Evolutionary conservation across 2,888 invertebrate species (phyloP).

Genomic region (Ametastegia equiseti): DNA sequence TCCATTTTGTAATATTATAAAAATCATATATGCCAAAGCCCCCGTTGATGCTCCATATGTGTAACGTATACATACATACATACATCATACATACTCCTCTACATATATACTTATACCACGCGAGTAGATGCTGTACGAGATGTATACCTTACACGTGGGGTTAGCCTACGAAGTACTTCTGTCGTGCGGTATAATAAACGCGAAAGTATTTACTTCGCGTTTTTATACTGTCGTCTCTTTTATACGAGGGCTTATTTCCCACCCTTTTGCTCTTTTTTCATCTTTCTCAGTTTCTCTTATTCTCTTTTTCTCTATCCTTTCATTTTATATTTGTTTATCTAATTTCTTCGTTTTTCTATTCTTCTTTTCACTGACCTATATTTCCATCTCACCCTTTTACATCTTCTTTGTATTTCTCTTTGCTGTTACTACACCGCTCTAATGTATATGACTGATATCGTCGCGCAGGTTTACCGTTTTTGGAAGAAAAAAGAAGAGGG

Average conservation of each 20-base stretch:
- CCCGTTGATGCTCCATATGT: no score
- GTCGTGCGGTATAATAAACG: conserved; percentile 50
- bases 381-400: no score
- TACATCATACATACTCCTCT: no score
- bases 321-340: background rate
- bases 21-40: background rate
- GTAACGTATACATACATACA: no score
- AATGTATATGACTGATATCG: no score
- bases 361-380: no score
- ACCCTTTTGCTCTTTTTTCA: conserved; percentile 14
- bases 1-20: background rate
- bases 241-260: conserved; percentile 23
- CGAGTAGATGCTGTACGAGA: background rate
- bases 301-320: conserved; percentile 24
- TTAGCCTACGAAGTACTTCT: conserved; percentile 35
- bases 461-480: no score
- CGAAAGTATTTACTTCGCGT: conserved; percentile 51
- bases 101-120: background rate
- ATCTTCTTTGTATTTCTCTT: background rate
- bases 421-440: no score
- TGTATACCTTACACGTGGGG: background rate
- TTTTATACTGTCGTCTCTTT: conserved; percentile 38
- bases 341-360: background rate
- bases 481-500: no score
- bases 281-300: conserved; percentile 21